A percentile compares a stretch with the other conserved stretches of the same genome.
These are phyloP conservation scores for Iphiclides podalirius DNA, from an alignment of 2,888 invertebrate species.

Conservation along the genomic window DNA sequence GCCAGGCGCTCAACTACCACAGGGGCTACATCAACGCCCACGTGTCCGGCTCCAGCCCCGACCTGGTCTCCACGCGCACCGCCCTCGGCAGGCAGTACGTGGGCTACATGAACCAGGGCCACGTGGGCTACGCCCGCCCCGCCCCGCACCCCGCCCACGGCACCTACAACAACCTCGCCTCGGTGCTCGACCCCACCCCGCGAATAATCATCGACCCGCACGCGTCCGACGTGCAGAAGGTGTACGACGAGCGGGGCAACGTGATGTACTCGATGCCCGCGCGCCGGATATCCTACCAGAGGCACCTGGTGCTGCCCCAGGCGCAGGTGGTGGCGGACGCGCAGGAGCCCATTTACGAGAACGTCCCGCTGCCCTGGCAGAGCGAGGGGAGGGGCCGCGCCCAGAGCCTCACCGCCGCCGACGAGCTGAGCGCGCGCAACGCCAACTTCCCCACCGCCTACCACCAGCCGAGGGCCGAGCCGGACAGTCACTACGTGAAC, in stretches of 20 bases:
- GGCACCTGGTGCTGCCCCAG: constrained; percentile 75
- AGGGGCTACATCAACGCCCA: constrained; percentile 74
- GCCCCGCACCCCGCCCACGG: constrained; percentile 79
- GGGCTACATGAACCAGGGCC: constrained; percentile 55
- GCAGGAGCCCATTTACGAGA: constrained; percentile 90
- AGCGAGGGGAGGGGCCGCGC: constrained; percentile 74
- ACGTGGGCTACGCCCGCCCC: constrained; percentile 52
- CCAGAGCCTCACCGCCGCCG: constrained; percentile 86
- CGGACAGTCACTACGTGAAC: constrained; percentile 68
- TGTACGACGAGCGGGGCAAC: constrained; percentile 82
- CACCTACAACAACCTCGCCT: constrained; percentile 86
- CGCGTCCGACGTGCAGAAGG: constrained; percentile 80
- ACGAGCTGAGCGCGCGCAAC: constrained; percentile 77
- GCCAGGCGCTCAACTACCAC: constrained; percentile 78
- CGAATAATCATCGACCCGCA: constrained; percentile 81
- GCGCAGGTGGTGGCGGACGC: constrained; percentile 61
- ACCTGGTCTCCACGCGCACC: constrained; percentile 86
- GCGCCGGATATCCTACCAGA: constrained; percentile 62
- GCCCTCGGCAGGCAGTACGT: constrained; percentile 76
- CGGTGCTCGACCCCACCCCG: constrained; percentile 75
- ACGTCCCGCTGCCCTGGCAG: constrained; percentile 86
- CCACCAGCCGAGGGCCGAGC: constrained; percentile 41
- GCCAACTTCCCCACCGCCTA: constrained; percentile 44
- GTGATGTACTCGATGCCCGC: constrained; percentile 83
- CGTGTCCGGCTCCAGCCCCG: constrained; percentile 88